A percentile compares a stretch with the other conserved stretches of the same genome.
Conservation (phyloP, 2,113 vertebrate species). For the Vanacampus margaritifer region DNA sequence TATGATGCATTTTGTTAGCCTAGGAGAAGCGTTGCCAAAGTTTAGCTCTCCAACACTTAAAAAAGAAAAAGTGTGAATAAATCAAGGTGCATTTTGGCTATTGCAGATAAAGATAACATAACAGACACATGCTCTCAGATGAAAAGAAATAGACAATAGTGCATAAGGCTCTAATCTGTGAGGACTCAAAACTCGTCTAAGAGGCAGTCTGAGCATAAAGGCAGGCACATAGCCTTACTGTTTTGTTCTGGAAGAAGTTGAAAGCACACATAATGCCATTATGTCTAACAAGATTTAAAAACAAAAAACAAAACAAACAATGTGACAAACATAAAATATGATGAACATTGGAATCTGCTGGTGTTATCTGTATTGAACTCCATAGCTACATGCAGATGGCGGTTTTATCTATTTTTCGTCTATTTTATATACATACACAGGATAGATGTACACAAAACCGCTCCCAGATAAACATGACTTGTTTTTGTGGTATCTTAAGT, state of each 20-base stretch:
- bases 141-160: background rate
- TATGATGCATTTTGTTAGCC: background rate
- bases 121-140: background rate
- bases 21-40: background rate
- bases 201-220: background rate
- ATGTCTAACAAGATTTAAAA: background rate
- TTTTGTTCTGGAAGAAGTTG: background rate
- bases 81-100: background rate
- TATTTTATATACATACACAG: background rate
- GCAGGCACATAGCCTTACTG: background rate
- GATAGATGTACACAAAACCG: background rate
- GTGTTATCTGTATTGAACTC: background rate
- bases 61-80: background rate
- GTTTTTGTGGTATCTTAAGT: background rate
- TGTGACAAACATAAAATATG: background rate
- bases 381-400: background rate
- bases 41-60: background rate
- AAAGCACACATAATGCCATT: conserved; percentile 1
- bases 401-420: background rate
- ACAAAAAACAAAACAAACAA: background rate
- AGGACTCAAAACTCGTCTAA: background rate
- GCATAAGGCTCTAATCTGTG: background rate
- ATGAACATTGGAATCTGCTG: conserved; percentile 1
- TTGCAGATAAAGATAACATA: too few relatives aligned
- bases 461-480: background rate